Conservation (phyloP, 2,888 invertebrate genomes). For the Hypselothyrea guttata region DNA sequence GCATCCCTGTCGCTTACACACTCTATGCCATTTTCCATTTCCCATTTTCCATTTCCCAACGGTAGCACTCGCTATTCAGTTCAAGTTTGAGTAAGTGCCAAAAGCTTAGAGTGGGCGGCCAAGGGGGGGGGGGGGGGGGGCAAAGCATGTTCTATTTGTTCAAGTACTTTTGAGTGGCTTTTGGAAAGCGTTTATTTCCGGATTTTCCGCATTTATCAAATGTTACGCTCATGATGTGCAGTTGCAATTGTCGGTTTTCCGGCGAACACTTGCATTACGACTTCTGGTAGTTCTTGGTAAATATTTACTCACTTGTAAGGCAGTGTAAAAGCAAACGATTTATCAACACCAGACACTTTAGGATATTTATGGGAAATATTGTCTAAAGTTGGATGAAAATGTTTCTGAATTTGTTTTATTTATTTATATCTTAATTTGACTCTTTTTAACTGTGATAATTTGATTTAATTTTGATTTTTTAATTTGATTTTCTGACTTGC, state of each 20-base stretch:
- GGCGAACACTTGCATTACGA: background rate
- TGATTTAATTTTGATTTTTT: background rate
- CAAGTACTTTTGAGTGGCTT: constrained; percentile 65
- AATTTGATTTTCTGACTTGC: too few species aligned
- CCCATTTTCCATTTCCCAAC: background rate
- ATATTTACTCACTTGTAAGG: constrained; percentile 27
- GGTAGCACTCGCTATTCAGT: background rate
- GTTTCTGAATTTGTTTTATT: too few species aligned
- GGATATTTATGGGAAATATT: too few species aligned
- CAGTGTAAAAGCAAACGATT: too few species aligned
- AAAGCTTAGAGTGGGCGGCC: too few species aligned
- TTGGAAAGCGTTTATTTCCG: constrained; percentile 65
- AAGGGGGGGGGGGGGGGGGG: too few species aligned
- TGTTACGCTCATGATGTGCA: constrained; percentile 27
- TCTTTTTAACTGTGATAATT: background rate
- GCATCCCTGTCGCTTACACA: constrained; percentile 9
- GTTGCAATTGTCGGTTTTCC: too few species aligned
- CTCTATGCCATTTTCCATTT: constrained; percentile 32
- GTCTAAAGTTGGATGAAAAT: too few species aligned
- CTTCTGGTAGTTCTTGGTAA: constrained; percentile 23
- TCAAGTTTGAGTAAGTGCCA: constrained; percentile 24
- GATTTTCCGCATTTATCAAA: constrained; percentile 54
- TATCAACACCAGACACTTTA: too few species aligned
- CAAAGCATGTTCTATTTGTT: constrained; percentile 43
- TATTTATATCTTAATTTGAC: too few species aligned